Conservation (phyloP, 2,888 invertebrate genomes). For the Lochmaea crataegi region DNA sequence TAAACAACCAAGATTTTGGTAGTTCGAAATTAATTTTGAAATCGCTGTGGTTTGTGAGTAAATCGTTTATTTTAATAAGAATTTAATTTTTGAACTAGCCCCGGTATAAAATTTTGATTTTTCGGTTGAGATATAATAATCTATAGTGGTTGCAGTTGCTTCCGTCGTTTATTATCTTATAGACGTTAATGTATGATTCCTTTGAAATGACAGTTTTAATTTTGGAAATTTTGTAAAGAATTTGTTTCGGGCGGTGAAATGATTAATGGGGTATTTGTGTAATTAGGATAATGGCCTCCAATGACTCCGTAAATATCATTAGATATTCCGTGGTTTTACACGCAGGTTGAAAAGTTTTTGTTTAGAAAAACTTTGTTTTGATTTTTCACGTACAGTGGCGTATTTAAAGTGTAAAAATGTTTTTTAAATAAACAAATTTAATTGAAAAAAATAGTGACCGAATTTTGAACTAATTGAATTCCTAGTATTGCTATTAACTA, state of each 20-base stretch:
- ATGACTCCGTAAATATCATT: not conserved
- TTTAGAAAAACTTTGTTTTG: not conserved
- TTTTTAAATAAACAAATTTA: no score
- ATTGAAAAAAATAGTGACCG: no score
- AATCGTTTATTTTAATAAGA: no score
- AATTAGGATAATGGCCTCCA: slow-evolving; percentile 23
- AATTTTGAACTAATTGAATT: no score
- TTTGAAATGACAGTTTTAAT: slow-evolving; percentile 21
- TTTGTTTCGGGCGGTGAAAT: slow-evolving; percentile 12
- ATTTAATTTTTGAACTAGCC: not conserved
- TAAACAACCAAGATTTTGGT: no score
- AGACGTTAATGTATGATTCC: slow-evolving; percentile 9
- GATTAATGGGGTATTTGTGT: slow-evolving; percentile 25
- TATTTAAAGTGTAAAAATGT: no score
- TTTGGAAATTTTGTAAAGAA: slow-evolving; percentile 20
- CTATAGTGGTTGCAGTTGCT: slow-evolving; percentile 29
- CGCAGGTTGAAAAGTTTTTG: not conserved
- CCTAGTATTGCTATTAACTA: no score
- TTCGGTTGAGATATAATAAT: slow-evolving; percentile 23
- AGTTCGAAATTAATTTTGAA: no score
- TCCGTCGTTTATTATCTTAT: slow-evolving; percentile 19
- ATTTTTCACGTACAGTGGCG: not conserved
- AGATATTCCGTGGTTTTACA: not conserved
- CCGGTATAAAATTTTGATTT: not conserved
- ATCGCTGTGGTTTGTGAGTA: no score